A percentile compares a stretch with the other conserved stretches of the same genome.
phyloP scores from a whole-genome alignment of 1,140 invertebrate genomes.

The Drosophila busckii region DNA sequence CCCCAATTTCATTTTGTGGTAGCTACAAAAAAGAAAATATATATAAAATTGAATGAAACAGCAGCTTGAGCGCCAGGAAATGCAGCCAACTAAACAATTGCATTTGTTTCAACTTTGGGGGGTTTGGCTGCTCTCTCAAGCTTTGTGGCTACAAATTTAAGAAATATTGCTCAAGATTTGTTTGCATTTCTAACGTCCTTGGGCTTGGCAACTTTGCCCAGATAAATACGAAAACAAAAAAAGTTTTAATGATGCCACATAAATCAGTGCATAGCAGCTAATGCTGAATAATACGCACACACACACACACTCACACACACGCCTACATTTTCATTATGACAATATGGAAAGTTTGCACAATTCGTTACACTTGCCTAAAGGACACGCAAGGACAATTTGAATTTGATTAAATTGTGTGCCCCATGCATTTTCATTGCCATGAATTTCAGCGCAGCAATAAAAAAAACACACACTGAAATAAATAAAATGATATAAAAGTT shows the following conservation, averaged over 20 bases:
- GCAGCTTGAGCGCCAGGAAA: no score
- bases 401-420: no score
- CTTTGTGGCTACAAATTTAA: conserved; percentile 2
- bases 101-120: no score
- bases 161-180: not conserved
- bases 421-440: conserved; percentile 43
- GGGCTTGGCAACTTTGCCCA: conserved; percentile 19
- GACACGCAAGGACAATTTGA: conserved; percentile 13
- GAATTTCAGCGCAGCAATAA: no score
- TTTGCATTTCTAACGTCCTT: conserved; percentile 18
- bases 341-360: conserved; percentile 8
- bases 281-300: conserved; percentile 34
- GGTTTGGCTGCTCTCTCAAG: no score
- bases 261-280: conserved; percentile 31
- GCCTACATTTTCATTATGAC: conserved; percentile 39
- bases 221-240: no score
- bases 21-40: conserved; percentile 40
- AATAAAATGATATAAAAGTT: no score
- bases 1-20: conserved; percentile 72
- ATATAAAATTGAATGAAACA: conserved; percentile 33
- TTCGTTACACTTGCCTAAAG: conserved; percentile 16
- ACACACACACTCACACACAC: no score
- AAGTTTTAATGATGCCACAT: conserved; percentile 38
- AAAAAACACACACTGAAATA: no score
- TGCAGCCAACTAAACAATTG: conserved; percentile 62